Percentiles rank a stretch among this genome's conserved stretches.
Evolutionary conservation across 2,113 vertebrate species (phyloP).

Genomic region (Heptranchias perlo): DNA sequence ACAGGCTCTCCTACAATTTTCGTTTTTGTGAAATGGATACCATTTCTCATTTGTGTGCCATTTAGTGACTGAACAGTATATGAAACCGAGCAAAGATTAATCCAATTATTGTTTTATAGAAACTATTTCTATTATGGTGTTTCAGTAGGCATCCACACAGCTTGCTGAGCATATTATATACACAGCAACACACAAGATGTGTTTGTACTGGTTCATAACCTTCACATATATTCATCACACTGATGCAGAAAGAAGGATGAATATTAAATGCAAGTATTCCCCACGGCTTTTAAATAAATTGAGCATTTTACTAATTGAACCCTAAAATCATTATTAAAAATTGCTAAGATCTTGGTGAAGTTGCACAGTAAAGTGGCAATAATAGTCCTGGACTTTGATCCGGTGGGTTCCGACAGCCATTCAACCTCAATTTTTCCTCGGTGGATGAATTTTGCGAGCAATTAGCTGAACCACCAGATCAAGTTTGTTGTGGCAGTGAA

Average conservation of each 20-base stretch:
- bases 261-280: slow-evolving; percentile 11
- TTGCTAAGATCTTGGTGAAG: background rate
- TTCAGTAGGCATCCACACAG: background rate
- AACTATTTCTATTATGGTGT: background rate
- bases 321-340: background rate
- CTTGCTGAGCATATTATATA: background rate
- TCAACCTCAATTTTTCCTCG: background rate
- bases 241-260: background rate
- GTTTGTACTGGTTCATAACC: background rate
- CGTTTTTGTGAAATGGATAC: background rate
- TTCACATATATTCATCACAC: background rate
- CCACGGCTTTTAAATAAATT: slow-evolving; percentile 27
- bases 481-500: background rate
- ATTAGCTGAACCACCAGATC: background rate
- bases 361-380: background rate
- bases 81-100: slow-evolving; percentile 8
- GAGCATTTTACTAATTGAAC: slow-evolving; percentile 23
- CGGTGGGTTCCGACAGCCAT: background rate
- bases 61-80: background rate
- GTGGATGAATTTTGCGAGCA: background rate
- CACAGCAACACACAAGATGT: slow-evolving; percentile 1
- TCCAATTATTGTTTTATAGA: slow-evolving; percentile 1
- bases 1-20: no score
- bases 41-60: slow-evolving; percentile 6
- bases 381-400: background rate